Evolutionary conservation across 2,113 vertebrate genomes (phyloP).

Genomic region (Xiphorhynchus elegans): DNA sequence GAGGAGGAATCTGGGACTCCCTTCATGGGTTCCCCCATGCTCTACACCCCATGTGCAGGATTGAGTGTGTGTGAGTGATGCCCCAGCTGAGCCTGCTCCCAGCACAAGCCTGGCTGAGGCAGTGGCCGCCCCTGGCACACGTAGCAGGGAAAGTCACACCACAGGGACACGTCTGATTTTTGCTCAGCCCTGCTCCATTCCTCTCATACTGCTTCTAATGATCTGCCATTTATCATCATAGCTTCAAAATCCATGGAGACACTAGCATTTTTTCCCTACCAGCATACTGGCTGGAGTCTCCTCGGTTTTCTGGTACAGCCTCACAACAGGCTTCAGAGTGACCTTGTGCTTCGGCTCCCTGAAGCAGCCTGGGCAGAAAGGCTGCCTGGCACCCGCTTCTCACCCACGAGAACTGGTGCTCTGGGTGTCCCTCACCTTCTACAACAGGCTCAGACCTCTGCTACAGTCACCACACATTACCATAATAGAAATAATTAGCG

Average conservation of each 20-base stretch:
- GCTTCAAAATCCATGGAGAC: neutral
- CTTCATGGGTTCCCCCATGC: accelerated
- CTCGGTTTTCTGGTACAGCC: neutral
- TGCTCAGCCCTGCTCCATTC: neutral
- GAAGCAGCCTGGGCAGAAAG: neutral
- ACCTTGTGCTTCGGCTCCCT: neutral
- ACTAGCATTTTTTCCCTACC: too few species aligned
- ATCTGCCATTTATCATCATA: accelerated
- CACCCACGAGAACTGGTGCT: accelerated
- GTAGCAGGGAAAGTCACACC: neutral
- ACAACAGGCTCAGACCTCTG: neutral
- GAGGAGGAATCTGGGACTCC: neutral
- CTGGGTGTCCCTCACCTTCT: accelerated
- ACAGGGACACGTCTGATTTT: accelerated
- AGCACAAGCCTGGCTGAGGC: neutral
- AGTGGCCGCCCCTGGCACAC: accelerated
- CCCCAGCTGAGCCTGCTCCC: neutral
- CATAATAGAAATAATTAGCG: neutral
- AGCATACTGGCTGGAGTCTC: neutral
- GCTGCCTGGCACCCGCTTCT: neutral
- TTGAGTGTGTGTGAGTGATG: neutral
- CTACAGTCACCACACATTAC: neutral
- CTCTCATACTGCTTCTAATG: neutral
- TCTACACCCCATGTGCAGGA: accelerated
- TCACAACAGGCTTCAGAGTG: neutral